Evolutionary conservation across 2,888 invertebrate species (phyloP).

Genomic region (Sturmia bella): DNA sequence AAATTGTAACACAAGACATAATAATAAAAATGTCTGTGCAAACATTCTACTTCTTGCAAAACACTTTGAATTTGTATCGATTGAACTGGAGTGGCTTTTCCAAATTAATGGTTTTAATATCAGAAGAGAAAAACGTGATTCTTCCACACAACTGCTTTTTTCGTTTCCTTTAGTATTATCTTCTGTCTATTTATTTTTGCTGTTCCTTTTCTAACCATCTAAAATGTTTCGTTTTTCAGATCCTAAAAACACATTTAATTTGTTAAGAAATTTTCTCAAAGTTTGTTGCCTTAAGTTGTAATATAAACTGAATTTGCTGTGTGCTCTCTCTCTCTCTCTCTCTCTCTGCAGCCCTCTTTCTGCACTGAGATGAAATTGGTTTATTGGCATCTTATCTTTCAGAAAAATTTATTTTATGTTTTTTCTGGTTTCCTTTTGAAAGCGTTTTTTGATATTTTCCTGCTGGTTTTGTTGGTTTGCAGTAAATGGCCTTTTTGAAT

Average conservation of each 20-base stretch:
- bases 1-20: not conserved
- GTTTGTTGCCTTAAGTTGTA: constrained; percentile 13
- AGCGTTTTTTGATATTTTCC: not conserved
- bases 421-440: not conserved
- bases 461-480: constrained; percentile 1
- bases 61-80: not conserved
- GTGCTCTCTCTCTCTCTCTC: constrained; percentile 1
- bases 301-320: constrained; percentile 49
- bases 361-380: constrained; percentile 46
- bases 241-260: not conserved
- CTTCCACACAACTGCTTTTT: not conserved
- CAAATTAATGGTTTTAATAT: constrained; percentile 17
- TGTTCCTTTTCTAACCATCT: not conserved
- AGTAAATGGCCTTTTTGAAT: constrained; percentile 50
- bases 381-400: constrained; percentile 62
- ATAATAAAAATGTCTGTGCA: not conserved
- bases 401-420: not conserved
- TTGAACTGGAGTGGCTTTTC: constrained; percentile 10
- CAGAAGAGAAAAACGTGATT: not conserved
- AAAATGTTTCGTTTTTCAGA: not conserved
- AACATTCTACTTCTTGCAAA: not conserved
- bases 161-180: constrained; percentile 1
- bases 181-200: constrained; percentile 7
- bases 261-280: not conserved
- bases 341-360: not conserved